phyloP scores from a whole-genome alignment of 2,888 invertebrate species.

The Tyria jacobaeae region DNA sequence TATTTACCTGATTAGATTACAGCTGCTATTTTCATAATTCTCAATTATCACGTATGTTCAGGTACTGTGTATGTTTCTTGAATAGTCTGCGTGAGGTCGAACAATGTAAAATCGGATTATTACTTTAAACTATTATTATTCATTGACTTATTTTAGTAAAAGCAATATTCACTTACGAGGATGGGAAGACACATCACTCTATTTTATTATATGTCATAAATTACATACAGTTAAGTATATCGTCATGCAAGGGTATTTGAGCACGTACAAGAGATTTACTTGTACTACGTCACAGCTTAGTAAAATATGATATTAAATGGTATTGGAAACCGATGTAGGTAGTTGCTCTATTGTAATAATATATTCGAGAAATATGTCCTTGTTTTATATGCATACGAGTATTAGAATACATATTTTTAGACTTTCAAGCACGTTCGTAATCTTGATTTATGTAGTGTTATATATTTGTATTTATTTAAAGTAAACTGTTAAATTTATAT shows the following conservation, averaged over 20 bases:
- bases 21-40: too few relatives aligned
- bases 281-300: not conserved
- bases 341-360: too few relatives aligned
- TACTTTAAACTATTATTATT: not conserved
- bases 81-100: not conserved
- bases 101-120: not conserved
- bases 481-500: too few relatives aligned
- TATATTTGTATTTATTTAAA: too few relatives aligned
- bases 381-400: too few relatives aligned
- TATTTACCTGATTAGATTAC: too few relatives aligned
- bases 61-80: not conserved
- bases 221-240: conserved; percentile 5
- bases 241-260: not conserved
- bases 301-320: not conserved
- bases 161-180: not conserved
- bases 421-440: too few relatives aligned
- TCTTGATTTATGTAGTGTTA: too few relatives aligned
- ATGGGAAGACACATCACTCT: not conserved
- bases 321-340: not conserved
- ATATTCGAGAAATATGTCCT: too few relatives aligned
- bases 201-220: not conserved
- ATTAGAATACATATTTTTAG: too few relatives aligned
- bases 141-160: not conserved
- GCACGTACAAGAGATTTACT: conserved; percentile 5
- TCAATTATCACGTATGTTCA: too few relatives aligned